Base-by-base conservation (phyloP, 1,140 invertebrate species). In the Doryteuthis pealeii region DNA sequence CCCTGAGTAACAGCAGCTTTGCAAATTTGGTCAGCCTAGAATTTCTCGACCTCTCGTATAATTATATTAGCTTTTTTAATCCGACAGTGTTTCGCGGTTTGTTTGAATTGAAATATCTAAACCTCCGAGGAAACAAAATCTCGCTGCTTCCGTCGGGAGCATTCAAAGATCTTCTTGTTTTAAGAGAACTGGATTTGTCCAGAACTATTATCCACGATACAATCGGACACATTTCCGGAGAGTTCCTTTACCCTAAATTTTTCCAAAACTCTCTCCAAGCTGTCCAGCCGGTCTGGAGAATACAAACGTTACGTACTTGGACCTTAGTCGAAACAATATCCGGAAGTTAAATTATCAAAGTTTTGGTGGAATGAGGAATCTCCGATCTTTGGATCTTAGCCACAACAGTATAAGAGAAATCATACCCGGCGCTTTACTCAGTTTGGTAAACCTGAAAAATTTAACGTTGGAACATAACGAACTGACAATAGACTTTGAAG, bases 31-130 rank as follows among this genome's bases (percentile, higher is more conserved):
- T 67, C 31, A 66, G 68, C 1, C 54, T 81, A 22, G 30, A 65
- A 0, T 31, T 33, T 28, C 65, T 81, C 28, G 72, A 77, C 33
- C 54, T 81, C 4, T 76, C 74, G 10, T 35, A 66, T n/a, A 80
- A 77, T 54, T 26, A 58, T 30, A 71, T 80, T 5, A 43, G 15
- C 22, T 74, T 18, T 30, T 30, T 79, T 22, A 31, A 68, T 18
- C 66, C 15, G 22, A 22, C 18, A 30, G 66, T 68, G 6, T 68
- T 68, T 26, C 22, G 22, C 4, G 30, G 30, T 30, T 30, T 68
- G 1, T 68, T 30, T 22, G 30, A 32, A 12, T 22, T 68, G 30
- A 33, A 68, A 68, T 10, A 28, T 5, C 66, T 68, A 8, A 33
- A 68, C 12, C 66, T 68, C 8, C 22, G 66, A 10, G 30, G 26